These are phyloP conservation scores for Mus pahari DNA, from an alignment of 2,113 vertebrate species.

Conservation along the genomic window DNA sequence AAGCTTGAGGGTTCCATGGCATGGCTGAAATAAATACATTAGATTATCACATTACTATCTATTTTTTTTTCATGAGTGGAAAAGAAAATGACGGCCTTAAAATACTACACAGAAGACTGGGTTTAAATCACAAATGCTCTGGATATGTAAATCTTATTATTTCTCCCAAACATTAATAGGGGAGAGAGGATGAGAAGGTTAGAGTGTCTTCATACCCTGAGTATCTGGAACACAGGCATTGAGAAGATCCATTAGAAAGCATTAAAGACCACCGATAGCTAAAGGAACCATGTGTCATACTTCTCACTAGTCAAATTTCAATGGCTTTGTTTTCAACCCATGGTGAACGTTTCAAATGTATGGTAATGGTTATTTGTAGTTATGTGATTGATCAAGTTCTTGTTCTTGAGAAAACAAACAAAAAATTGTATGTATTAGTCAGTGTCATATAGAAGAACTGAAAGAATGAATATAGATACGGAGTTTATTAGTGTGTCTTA, in stretches of 20 bases:
- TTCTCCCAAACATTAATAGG: background rate
- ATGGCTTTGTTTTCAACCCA: conserved; percentile 12
- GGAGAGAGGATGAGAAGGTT: background rate
- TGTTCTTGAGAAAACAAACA: conserved; percentile 36
- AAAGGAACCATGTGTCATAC: background rate
- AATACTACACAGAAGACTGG: background rate
- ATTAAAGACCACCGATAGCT: background rate
- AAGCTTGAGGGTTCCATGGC: background rate
- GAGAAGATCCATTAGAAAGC: conserved; percentile 5
- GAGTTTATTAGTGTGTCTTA: background rate
- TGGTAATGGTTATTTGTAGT: background rate
- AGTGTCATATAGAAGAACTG: background rate
- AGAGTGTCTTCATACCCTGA: background rate
- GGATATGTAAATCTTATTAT: background rate
- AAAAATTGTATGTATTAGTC: background rate
- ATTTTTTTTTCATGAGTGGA: background rate
- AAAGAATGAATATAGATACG: background rate
- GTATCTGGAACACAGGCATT: background rate
- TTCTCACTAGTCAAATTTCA: background rate
- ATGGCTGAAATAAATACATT: background rate
- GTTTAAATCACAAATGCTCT: background rate
- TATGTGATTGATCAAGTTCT: conserved; percentile 36
- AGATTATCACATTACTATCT: conserved; percentile 4
- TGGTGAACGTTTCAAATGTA: conserved; percentile 15
- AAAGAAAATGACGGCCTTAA: background rate